Base-by-base conservation (phyloP, 2,888 invertebrate species). In the Sympetrum striolatum region DNA sequence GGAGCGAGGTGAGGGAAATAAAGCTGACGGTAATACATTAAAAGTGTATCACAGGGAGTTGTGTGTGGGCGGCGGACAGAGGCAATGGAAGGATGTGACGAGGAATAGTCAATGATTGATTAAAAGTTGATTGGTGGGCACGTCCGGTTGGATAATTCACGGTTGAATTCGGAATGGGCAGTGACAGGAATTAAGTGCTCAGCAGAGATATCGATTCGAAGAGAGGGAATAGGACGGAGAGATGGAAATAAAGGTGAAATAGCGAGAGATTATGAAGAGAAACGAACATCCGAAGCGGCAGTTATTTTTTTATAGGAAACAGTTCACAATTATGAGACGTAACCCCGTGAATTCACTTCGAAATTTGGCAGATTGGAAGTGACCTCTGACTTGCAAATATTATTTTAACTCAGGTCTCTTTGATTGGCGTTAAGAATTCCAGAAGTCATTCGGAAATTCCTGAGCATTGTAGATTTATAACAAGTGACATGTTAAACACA, bases 71-170 rank as follows among this genome's bases (percentile, higher is more conserved):
- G 58, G 82, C 0, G 60, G 60, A 60, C 6, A 31, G 82, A 18
- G 31, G 53, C 0, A 31, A 58, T 58, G 44, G 44, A 44, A 44
- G 44, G 60, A 14, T 25, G 86, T 58, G 37, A 22, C 25, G 60
- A 22, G 37, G 35, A 86, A 86, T 60, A 39, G 60, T 86, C 86
- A 86, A 86, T 86, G 86, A 86, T 86, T 86, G 86, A 86, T 86
- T 86, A 86, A 86, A 86, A 86, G 86, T 86, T 86, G 86, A 86
- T 86, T 86, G 86, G 60, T 39, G 86, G 60, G 22, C 86, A 86
- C 64, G 86, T n/a, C 60, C 86, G 39, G 86, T n/a, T 86, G 86
- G 86, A 86, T 86, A 86, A 86, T 86, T 86, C 86, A 86, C 86
- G 86, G 86, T 60, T 58, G 64, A 64, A 86, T 86, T 64, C 37